phyloP scores from a whole-genome alignment of 2,113 vertebrate genomes.

The Apistogramma diplotaenia region DNA sequence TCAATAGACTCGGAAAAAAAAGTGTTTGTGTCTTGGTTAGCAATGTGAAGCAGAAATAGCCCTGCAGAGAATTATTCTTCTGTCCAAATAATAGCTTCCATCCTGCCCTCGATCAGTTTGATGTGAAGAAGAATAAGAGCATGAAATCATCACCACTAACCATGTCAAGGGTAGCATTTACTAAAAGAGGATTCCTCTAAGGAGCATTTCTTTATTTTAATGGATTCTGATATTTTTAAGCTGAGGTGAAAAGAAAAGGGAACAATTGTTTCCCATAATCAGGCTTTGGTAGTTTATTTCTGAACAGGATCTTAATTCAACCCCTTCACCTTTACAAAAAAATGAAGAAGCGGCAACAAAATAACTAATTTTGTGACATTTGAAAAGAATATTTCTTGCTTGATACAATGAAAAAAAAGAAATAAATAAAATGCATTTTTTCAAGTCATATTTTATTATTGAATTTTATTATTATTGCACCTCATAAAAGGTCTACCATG shows the following conservation, averaged over 20 bases:
- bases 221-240: neutral
- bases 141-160: slow-evolving; percentile 29
- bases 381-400: fast-evolving
- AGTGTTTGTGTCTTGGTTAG: slow-evolving; percentile 46
- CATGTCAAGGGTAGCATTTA: slow-evolving; percentile 1
- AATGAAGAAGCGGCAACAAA: neutral
- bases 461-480: neutral
- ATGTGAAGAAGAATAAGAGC: slow-evolving; percentile 10
- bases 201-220: slow-evolving; percentile 17
- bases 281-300: neutral
- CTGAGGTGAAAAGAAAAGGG: neutral
- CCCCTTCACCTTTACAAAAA: neutral
- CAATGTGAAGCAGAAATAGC: slow-evolving; percentile 43
- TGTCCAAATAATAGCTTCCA: slow-evolving; percentile 27
- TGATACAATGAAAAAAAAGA: neutral
- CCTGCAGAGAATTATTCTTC: slow-evolving; percentile 10
- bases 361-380: neutral
- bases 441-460: neutral
- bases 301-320: neutral
- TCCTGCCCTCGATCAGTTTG: slow-evolving; percentile 8
- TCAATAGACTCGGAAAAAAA: slow-evolving; percentile 40
- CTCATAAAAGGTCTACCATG: slow-evolving; percentile 20
- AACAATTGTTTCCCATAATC: neutral
- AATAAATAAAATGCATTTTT: neutral
- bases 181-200: neutral